These are phyloP conservation scores for Eumaeus atala DNA, from an alignment of 1,140 invertebrate genomes.

Conservation along the genomic window DNA sequence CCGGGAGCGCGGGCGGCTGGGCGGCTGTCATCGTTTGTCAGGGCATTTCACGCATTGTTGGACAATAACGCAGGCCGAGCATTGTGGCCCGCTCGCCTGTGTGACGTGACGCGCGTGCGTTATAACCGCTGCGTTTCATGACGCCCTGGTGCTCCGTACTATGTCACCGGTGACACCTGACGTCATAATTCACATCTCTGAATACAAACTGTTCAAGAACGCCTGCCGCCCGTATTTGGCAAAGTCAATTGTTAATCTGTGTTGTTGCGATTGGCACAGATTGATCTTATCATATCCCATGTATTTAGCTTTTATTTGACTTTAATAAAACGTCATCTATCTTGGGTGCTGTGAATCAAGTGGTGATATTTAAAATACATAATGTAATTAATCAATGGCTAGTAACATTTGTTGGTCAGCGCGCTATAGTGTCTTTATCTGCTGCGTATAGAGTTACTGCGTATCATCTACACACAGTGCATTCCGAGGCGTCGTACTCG, in stretches of 20 bases:
- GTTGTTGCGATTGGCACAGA: no score
- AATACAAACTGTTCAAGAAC: slow-evolving; percentile 6
- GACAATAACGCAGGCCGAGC: slow-evolving; percentile 66
- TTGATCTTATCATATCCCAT: no score
- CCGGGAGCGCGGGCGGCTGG: slow-evolving; percentile 47
- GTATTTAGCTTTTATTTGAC: no score
- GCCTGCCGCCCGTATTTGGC: slow-evolving; percentile 1
- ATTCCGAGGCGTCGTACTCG: slow-evolving; percentile 24
- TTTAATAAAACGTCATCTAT: no score
- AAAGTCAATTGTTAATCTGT: background rate
- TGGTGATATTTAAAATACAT: no score
- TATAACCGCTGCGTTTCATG: slow-evolving; percentile 33
- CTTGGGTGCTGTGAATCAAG: no score
- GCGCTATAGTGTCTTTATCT: no score
- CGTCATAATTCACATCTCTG: slow-evolving; percentile 23
- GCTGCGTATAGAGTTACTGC: no score
- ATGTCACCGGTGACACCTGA: slow-evolving; percentile 37
- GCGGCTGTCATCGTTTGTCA: slow-evolving; percentile 70
- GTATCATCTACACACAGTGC: background rate
- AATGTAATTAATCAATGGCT: no score
- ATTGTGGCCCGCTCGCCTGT: slow-evolving; percentile 46
- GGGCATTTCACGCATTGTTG: slow-evolving; percentile 71
- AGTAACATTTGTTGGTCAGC: no score
- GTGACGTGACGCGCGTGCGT: slow-evolving; percentile 46
- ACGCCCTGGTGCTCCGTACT: slow-evolving; percentile 30